Base-by-base conservation (phyloP, 2,888 invertebrate species). In the Gymnoscelis rufifasciata region DNA sequence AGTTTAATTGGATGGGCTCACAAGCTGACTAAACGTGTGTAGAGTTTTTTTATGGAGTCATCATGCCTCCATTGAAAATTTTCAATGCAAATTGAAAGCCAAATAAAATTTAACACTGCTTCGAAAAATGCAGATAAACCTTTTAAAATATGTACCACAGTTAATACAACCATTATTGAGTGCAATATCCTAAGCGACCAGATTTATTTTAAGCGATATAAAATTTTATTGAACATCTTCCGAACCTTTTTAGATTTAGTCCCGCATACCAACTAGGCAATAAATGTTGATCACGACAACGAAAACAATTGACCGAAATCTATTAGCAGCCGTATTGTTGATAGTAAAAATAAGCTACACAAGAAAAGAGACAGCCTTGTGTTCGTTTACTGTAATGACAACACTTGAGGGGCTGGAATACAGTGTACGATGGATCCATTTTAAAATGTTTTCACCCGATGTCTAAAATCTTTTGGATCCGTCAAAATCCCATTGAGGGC, bases 211-310 rank as follows among this genome's bases (percentile, higher is more conserved):
- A 75, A 72, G 62, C 68, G 60, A 66, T 74, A 81, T 78, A 75
- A 78, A 62, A 76, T 75, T 76, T 78, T 78, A 80, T 82, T 72
- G 74, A 66, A 71, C 65, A 68, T 68, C 66, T 33, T 64, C 66
- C 62, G 70, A 74, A 76, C 78, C 76, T 77, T 78, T 77, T 78
- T 72, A 74, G 70, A 71, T 72, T 72, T 73, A 70, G 79, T 66
- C 78, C 78, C 66, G 82, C 73, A 83, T 82, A 83, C 79, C 66
- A 82, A 84, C 78, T 68, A 78, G 79, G 80, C 71, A 75, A 82
- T 83, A 81, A 83, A 79, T 73, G 76, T 77, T 80, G 75, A 80
- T 80, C 75, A 78, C 69, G 66, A 73, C 69, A 76, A 74, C 74
- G 74, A 73, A 81, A 83, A 78, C 78, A 81, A 79, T 78, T 72